Percentiles rank a stretch among this genome's conserved stretches.
These are phyloP conservation scores for Nomada lathburiana DNA, from an alignment of 2,888 invertebrate genomes.

Conservation along the genomic window DNA sequence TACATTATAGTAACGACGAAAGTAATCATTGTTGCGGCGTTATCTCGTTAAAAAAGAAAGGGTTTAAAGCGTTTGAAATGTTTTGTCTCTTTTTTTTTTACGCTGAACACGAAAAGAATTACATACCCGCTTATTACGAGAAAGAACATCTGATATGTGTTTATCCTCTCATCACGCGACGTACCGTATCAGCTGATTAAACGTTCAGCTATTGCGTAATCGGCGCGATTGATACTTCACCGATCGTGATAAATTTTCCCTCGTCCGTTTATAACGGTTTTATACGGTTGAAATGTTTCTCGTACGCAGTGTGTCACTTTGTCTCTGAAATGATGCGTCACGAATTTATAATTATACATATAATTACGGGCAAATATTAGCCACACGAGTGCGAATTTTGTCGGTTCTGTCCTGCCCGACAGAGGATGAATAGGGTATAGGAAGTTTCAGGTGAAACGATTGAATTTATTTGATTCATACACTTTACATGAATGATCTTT, in stretches of 20 bases:
- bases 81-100: neutral
- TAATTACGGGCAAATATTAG: neutral
- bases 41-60: conserved; percentile 1
- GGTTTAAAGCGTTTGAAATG: neutral
- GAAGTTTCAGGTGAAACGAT: neutral
- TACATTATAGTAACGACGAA: neutral
- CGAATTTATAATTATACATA: conserved; percentile 20
- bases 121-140: conserved; percentile 7
- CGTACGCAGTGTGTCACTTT: neutral
- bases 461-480: neutral
- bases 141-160: conserved; percentile 55
- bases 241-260: conserved; percentile 55
- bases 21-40: neutral
- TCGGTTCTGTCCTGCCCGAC: neutral
- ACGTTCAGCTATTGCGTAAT: conserved; percentile 67
- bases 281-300: conserved; percentile 7
- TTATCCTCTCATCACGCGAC: conserved; percentile 54
- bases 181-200: conserved; percentile 67
- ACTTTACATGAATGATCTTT: too few species aligned
- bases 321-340: conserved; percentile 7
- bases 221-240: conserved; percentile 49
- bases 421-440: too few species aligned
- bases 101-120: neutral
- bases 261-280: neutral
- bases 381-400: neutral